Evolutionary conservation across 1,140 invertebrate genomes (phyloP).

Genomic region (Formica selysi): DNA sequence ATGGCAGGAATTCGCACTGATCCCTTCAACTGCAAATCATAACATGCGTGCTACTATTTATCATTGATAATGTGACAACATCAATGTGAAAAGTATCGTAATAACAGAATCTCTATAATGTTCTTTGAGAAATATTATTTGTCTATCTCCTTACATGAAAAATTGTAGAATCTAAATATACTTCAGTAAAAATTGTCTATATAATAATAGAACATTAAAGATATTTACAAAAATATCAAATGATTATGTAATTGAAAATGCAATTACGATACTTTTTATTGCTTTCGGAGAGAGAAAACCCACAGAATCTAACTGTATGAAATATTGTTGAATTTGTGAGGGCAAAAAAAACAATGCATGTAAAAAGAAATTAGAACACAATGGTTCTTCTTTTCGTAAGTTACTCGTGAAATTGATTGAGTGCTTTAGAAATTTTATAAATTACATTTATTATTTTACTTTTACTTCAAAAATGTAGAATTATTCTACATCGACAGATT

Average conservation of each 20-base stretch:
- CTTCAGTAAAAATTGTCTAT: slow-evolving; percentile 4
- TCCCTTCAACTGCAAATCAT: slow-evolving; percentile 68
- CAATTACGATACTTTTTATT: slow-evolving; percentile 45
- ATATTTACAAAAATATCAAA: slow-evolving; percentile 11
- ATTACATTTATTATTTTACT: slow-evolving; percentile 21
- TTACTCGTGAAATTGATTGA: slow-evolving; percentile 5
- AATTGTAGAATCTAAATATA: neutral
- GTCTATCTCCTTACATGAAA: neutral
- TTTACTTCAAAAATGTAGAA: neutral
- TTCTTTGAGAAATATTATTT: slow-evolving; percentile 3
- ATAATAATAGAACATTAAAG: neutral
- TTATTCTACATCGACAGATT: neutral
- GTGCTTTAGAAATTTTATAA: neutral
- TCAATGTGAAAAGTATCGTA: slow-evolving; percentile 39
- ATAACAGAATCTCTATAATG: slow-evolving; percentile 13
- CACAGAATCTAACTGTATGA: slow-evolving; percentile 41
- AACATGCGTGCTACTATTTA: slow-evolving; percentile 59
- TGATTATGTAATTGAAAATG: neutral
- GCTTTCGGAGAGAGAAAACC: slow-evolving; percentile 51
- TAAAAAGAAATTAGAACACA: slow-evolving; percentile 23
- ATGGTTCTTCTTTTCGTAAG: neutral
- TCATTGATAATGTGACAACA: slow-evolving; percentile 6
- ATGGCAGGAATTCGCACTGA: slow-evolving; percentile 62
- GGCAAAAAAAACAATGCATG: slow-evolving; percentile 58
- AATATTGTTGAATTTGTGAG: slow-evolving; percentile 37